These are phyloP conservation scores for Paramormyrops hopkinsi DNA, from an alignment of 2,797 vertebrate genomes.

Conservation along the genomic window DNA sequence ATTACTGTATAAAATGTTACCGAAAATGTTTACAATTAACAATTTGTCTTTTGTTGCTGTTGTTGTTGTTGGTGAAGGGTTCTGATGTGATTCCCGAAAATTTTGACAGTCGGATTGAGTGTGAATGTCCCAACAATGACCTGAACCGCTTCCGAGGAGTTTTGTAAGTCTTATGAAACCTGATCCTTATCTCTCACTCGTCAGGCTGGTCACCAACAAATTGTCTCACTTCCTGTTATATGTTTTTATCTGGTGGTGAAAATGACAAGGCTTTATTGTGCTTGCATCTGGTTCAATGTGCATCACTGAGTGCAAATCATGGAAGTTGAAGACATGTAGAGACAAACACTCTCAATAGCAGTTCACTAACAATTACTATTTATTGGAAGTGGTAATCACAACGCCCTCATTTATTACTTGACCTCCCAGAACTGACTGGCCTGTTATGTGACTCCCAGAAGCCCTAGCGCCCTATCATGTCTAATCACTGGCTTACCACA, in stretches of 20 bases:
- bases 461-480: not conserved
- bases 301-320: not conserved
- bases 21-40: not conserved
- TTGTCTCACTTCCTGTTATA: not conserved
- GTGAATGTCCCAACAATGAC: slow-evolving; percentile 87
- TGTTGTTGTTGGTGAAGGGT: slow-evolving; percentile 52
- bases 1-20: not conserved
- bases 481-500: not conserved
- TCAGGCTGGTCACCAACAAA: not conserved
- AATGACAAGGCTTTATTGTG: not conserved
- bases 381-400: not conserved
- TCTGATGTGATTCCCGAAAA: slow-evolving; percentile 73
- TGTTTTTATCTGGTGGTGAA: not conserved
- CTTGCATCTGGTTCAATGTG: not conserved
- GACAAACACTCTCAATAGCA: not conserved
- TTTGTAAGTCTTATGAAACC: slow-evolving; percentile 71
- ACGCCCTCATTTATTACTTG: not conserved
- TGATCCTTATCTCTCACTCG: not conserved
- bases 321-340: not conserved
- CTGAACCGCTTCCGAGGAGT: slow-evolving; percentile 80
- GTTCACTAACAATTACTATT: not conserved
- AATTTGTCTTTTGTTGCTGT: not conserved
- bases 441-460: not conserved
- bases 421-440: no score
- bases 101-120: slow-evolving; percentile 78